These are phyloP conservation scores for Elaphurus davidianus DNA, from an alignment of 2,113 vertebrate species.

Conservation along the genomic window DNA sequence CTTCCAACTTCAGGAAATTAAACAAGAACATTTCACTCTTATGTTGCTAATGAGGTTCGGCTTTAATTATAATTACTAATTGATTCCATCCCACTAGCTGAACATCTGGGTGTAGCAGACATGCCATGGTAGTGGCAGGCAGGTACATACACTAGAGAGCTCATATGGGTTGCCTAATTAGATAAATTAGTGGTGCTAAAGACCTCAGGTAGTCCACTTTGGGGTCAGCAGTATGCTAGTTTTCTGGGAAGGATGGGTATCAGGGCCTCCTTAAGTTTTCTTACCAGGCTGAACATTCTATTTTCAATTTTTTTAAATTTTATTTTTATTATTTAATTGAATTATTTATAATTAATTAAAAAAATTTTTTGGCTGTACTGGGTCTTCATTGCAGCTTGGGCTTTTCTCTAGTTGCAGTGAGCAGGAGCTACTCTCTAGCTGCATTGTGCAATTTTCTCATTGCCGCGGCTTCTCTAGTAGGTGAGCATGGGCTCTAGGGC, in stretches of 20 bases:
- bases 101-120: not conserved
- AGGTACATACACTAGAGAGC: not conserved
- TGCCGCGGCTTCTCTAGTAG: not conserved
- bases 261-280: not conserved
- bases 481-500: not conserved
- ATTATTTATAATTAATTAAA: not conserved
- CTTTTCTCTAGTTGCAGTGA: not conserved
- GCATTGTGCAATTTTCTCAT: not conserved
- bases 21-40: constrained; percentile 21
- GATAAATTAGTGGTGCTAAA: not conserved
- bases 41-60: not conserved
- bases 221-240: not conserved
- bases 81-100: not conserved
- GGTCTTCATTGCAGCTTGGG: not conserved
- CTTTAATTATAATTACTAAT: constrained; percentile 51
- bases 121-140: not conserved
- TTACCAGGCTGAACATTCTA: not conserved
- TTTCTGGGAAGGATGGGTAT: not conserved
- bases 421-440: not conserved
- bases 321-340: not conserved
- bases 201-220: not conserved
- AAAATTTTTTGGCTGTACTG: not conserved
- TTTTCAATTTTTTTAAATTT: not conserved
- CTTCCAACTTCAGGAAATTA: constrained; percentile 53
- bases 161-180: not conserved